Evolutionary conservation across 2,113 vertebrate species (phyloP), one percentile per base, ranked within the genome.

Genomic region (Raja brachyura): DNA sequence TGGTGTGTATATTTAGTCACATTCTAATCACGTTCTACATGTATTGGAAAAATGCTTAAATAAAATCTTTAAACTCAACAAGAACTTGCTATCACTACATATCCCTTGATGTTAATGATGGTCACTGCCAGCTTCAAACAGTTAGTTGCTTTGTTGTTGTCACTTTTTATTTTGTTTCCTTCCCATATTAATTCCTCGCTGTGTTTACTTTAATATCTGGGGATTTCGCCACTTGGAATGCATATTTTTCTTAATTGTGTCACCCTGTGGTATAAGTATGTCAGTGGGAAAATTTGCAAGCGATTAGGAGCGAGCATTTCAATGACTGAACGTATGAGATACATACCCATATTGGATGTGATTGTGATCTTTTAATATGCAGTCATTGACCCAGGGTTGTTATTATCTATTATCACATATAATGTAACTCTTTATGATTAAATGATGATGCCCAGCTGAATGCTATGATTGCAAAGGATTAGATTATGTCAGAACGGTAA

Each of bases 391-490:
- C 97, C 96, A 94, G 97, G 96, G 97, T 97, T 97, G 97, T 97
- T 97, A 97, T 98, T 98, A 98, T 98, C 97, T 96, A 97, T 97
- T 98, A 98, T 98, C 98, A 97, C 97, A 97, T 96, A 97, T 98
- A 98, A 98, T 98, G 97, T 97, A 98, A 98, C 97, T 97, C 97
- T 98, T 97, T 97, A 97, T 96, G 97, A 97, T 98, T 97, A 97
- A 96, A 96, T 97, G 96, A 97, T 96, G 95, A 96, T 96, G 97
- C 97, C 97, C 97, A 95, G 97, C 97, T 97, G 96, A 97, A 96
- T 95, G 96, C 96, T 97, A 96, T 97, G 96, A 97, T 97, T 97
- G 90, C 90, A 92, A 92, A 97, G 97, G 97, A 98, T 97, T 97
- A 98, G 98, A 99, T 97, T 97, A 97, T 98, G 98, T 98, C 98